These are phyloP conservation scores for Subacronicta megacephala DNA, from an alignment of 2,888 invertebrate species.

Conservation along the genomic window DNA sequence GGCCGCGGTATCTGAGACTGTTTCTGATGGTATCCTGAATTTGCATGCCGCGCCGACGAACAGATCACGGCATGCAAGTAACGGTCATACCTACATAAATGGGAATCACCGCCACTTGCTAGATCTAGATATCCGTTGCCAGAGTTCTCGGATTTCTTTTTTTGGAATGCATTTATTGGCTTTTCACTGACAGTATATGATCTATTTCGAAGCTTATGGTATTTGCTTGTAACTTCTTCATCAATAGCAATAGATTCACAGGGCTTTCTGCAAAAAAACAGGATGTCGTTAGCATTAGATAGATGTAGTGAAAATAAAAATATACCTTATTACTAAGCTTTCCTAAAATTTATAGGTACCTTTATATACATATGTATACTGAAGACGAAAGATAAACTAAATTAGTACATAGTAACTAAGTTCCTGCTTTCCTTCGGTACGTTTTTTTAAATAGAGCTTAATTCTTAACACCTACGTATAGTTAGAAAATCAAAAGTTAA, in stretches of 20 bases:
- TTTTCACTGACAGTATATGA: slow-evolving; percentile 88
- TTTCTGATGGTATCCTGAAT: slow-evolving; percentile 85
- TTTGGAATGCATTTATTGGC: slow-evolving; percentile 80
- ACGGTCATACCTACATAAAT: slow-evolving; percentile 89
- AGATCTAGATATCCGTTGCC: slow-evolving; percentile 90
- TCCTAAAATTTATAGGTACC: too few species aligned
- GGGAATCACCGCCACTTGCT: slow-evolving; percentile 90
- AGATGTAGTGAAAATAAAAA: too few species aligned
- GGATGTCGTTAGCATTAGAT: too few species aligned
- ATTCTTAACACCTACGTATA: too few species aligned
- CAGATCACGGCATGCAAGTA: slow-evolving; percentile 91
- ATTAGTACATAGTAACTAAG: too few species aligned
- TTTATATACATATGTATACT: too few species aligned
- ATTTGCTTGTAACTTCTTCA: slow-evolving; percentile 78
- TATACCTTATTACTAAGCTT: too few species aligned
- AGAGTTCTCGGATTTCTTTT: slow-evolving; percentile 75
- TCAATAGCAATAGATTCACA: slow-evolving; percentile 78
- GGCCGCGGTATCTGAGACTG: slow-evolving; percentile 69
- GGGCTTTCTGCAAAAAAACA: slow-evolving; percentile 88
- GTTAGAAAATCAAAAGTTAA: too few species aligned
- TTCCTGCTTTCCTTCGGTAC: too few species aligned
- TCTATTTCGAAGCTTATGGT: slow-evolving; percentile 84
- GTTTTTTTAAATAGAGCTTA: too few species aligned
- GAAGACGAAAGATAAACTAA: too few species aligned
- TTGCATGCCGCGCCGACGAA: slow-evolving; percentile 85